Base-by-base conservation (phyloP, 2,113 vertebrate species). In the Australoheros scitulus region DNA sequence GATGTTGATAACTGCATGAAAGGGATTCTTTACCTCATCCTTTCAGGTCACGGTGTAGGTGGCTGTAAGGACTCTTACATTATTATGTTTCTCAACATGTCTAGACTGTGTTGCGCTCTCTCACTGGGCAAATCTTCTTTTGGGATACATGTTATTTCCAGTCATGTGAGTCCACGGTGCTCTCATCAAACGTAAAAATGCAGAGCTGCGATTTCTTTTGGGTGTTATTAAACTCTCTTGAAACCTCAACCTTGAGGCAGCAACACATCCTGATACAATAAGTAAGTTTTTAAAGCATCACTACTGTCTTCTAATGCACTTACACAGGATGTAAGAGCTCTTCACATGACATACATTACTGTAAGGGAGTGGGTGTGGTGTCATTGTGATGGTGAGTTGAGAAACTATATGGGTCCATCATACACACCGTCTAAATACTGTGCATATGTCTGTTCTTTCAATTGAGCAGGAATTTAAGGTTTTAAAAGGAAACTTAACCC, bases 311-410 rank as follows among this genome's bases (percentile, higher is more conserved):
- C 77, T 91, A 84, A 89, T 76, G 76, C 74, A 89, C 75, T 89
- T 81, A 87, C n/a, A 36, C 22, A 76, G 61, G 17, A 77, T 74
- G 58, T 24, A 22, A 38, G 59, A 81, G 77, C 78, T 68, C 70
- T 61, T 84, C 89, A 89, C 85, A 88, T 91, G 89, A 86, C 76
- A 38, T 2, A 32, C 74, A 81, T 90, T 86, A 85, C 65, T 50
- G 76, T 61, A 80, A 75, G 15, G 36, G 20, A 11, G 22, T 8
- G 84, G 77, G 68, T 38, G 86, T 36, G 22, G 84, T 22, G 18
- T 65, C 43, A n/a, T 11, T 18, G 56, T 13, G 26, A 32, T 41
- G 61, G 52, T 34, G 43, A 15, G 26, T 4, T 76, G 22, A 61
- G 17, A 59, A 77, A 61, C 22, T 32, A 0, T 13, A 32, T 14